phyloP scores from a whole-genome alignment of 2,797 vertebrate species.

The Characodon lateralis region DNA sequence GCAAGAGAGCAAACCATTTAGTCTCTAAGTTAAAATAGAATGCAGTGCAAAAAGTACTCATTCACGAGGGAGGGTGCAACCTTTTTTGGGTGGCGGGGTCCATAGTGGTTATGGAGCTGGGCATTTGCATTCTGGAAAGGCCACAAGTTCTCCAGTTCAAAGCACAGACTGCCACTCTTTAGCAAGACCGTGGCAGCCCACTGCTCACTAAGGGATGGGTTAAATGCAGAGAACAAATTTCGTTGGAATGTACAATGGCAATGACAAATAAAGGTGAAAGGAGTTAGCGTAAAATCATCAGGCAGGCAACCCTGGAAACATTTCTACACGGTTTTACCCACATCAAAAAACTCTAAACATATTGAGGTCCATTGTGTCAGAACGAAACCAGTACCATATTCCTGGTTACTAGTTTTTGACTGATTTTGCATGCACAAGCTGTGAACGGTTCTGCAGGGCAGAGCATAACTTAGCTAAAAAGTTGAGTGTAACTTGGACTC shows the following conservation, averaged over 20 bases:
- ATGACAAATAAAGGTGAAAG: not conserved
- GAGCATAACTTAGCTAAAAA: constrained; percentile 12
- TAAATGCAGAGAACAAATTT: too few relatives aligned
- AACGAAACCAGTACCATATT: not conserved
- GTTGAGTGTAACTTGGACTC: constrained; percentile 25
- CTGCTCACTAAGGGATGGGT: too few relatives aligned
- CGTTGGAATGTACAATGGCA: too few relatives aligned
- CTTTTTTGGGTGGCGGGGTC: too few relatives aligned
- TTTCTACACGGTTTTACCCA: not conserved
- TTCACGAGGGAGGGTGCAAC: too few relatives aligned
- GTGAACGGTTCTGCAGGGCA: not conserved
- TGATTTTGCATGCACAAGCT: not conserved
- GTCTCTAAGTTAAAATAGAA: not conserved
- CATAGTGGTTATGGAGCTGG: too few relatives aligned
- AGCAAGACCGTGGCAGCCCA: too few relatives aligned
- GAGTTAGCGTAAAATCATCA: not conserved
- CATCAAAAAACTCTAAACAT: not conserved
- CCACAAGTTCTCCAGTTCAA: too few relatives aligned
- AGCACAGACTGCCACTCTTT: too few relatives aligned
- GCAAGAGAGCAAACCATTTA: not conserved
- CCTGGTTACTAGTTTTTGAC: not conserved
- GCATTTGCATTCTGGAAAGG: too few relatives aligned
- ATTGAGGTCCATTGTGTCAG: not conserved
- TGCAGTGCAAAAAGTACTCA: not conserved
- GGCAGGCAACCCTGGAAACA: not conserved